Base-by-base conservation (phyloP, 2,888 invertebrate species). In the Nipponacmea schrenckii region DNA sequence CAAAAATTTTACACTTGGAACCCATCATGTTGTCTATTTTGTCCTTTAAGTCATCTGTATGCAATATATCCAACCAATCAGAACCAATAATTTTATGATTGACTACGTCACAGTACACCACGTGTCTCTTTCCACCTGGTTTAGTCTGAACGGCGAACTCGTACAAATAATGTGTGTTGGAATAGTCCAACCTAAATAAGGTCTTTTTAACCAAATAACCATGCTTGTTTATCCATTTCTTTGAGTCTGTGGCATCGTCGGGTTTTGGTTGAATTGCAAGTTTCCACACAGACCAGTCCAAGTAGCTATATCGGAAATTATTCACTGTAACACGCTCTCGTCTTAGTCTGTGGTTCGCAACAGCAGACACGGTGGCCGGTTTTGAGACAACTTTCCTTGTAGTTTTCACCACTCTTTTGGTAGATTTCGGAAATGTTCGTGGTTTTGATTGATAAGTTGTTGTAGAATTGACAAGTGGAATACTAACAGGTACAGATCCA, bases 221-320 rank as follows among this genome's bases (percentile, higher is more conserved):
- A 12, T 68, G 24, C n/a, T 50, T 20, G 20, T 63, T 24, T 7
- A 48, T 45, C 44, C 65, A 63, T 64, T 69, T 68, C 56, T 44
- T 27, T 20, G 70, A 69, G 2, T 45, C 14, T 24, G 45, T 26
- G 31, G 20, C 62, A 14, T 62, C 62, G 26, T 10, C 45, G 14
- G 67, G 62, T 1, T 15, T 39, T 15, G 76, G 69, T 5, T 70
- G 70, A 8, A 76, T 73, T 3, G 77, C 79, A 14, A 83, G 72
- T 67, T 73, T 76, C 84, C 82, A 84, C 14, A 75, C 70, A 27
- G 81, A 78, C 84, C 84, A 84, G 24, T 70, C 72, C n/a, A 77
- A 65, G n/a, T 74, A 46, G 12, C 75, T 79, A 17, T 80, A 68
- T 8, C 69, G 66, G 72, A 82, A 83, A 39, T 79, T 76, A 56